Base-by-base conservation (phyloP, 2,888 invertebrate genomes). In the Lymantria monacha region DNA sequence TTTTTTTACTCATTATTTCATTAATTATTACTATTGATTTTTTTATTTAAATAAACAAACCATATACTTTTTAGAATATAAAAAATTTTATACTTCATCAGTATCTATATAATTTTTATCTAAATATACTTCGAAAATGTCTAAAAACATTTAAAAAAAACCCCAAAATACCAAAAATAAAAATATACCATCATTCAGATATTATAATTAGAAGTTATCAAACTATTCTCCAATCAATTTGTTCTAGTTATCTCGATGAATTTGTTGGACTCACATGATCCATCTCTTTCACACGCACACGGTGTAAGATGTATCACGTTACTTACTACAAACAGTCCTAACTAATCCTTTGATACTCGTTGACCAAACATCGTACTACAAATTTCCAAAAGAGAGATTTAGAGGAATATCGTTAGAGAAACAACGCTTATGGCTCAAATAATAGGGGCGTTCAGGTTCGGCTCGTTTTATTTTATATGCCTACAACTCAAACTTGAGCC, bases 221-320 rank as follows among this genome's bases (percentile, higher is more conserved):
- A 38, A 38, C n/a, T n/a, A 38, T 7, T 38, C 12, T n/a, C 42
- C 12, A 30, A 46, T 12, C 38, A 42, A 51, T 42, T 42, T 55
- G 61, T 55, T 59, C 44, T 52, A 62, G 57, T 53, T 46, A 47
- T n/a, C 48, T 57, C 64, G 70, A 72, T 73, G 67, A 68, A 72
- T 69, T 68, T 53, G 61, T 68, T 68, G 49, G 50, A 56, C 54
- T 57, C 61, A 69, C 58, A 67, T 67, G 69, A 83, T 83, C 77
- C 74, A 72, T 83, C 81, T 82, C 76, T 69, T 77, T 82, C 82
- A 79, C 14, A 13, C 55, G 49, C 81, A 83, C 69, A 67, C 69
- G 81, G 78, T 62, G 72, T 66, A 74, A 71, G 70, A 74, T 57
- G 73, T 74, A 71, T 74, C 53, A 51, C 22, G 49, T 59, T 62